A percentile compares a stretch with the other conserved stretches of the same genome.
These are phyloP conservation scores for Blastomussa wellsi DNA, from an alignment of 92 coral and sea anemone genomes.

Conservation along the genomic window DNA sequence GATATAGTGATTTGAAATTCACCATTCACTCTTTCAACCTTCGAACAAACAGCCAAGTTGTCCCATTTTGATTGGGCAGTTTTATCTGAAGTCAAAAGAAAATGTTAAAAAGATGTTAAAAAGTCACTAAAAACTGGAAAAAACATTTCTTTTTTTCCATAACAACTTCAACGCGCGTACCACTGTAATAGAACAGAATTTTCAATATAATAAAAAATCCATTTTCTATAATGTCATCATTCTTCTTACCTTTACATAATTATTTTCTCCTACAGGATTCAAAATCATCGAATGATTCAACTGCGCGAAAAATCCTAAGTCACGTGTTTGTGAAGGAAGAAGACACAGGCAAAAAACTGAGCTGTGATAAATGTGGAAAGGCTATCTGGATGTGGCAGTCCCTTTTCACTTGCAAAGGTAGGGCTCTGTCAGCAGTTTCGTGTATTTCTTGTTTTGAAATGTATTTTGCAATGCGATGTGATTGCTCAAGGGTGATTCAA, in stretches of 20 bases:
- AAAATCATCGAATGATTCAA: slow-evolving; percentile 30
- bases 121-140: too few species aligned
- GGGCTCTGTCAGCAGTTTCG: not conserved
- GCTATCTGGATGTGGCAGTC: slow-evolving; percentile 96
- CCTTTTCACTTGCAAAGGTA: slow-evolving; percentile 86
- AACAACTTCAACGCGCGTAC: too few species aligned
- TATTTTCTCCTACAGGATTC: slow-evolving; percentile 8
- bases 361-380: slow-evolving; percentile 95
- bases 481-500: not conserved
- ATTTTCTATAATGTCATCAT: not conserved
- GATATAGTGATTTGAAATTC: too few species aligned
- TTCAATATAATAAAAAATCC: not conserved
- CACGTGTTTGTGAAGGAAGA: slow-evolving; percentile 80
- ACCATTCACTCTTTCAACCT: too few species aligned
- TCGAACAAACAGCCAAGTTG: too few species aligned
- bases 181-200: too few species aligned
- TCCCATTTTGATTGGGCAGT: too few species aligned
- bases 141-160: too few species aligned
- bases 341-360: slow-evolving; percentile 46
- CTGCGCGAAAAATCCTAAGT: slow-evolving; percentile 76
- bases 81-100: too few species aligned
- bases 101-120: too few species aligned
- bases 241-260: not conserved
- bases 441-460: not conserved
- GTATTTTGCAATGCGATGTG: not conserved